Percentiles rank a stretch among this genome's conserved stretches.
phyloP scores from a whole-genome alignment of 2,797 vertebrate species.

The Rhynchonycteris naso region DNA sequence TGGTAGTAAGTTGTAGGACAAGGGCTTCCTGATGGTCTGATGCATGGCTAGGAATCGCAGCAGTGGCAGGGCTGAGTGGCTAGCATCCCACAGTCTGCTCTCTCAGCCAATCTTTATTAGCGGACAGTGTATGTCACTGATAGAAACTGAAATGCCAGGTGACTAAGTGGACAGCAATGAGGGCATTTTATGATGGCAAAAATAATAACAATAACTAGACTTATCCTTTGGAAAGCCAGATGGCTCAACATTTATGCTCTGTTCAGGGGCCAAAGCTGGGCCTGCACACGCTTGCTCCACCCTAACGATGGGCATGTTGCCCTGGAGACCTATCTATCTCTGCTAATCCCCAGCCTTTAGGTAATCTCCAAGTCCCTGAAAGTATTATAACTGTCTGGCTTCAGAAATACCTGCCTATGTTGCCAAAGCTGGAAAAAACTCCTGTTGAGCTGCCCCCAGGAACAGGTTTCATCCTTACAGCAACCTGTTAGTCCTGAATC shows the following conservation, averaged over 20 bases:
- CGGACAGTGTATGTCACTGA: neutral
- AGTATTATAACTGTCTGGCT: neutral
- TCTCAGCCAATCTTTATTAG: neutral
- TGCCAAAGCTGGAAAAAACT: neutral
- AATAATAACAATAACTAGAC: neutral
- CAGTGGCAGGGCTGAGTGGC: neutral
- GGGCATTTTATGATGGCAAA: neutral
- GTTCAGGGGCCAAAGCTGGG: neutral
- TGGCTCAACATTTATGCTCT: neutral
- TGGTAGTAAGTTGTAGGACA: neutral
- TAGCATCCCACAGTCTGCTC: neutral
- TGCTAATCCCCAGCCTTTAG: neutral
- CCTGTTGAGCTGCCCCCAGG: neutral
- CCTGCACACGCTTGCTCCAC: neutral
- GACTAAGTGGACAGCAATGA: neutral
- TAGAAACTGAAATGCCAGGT: neutral
- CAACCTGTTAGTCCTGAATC: neutral
- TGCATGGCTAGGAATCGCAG: neutral
- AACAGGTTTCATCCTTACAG: neutral
- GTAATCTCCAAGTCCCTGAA: neutral
- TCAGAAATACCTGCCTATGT: neutral
- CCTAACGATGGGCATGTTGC: fast-evolving
- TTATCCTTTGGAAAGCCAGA: neutral
- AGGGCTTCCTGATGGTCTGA: neutral
- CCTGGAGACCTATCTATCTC: neutral